phyloP scores from a whole-genome alignment of 2,888 invertebrate species.

The Anthrax anthrax region DNA sequence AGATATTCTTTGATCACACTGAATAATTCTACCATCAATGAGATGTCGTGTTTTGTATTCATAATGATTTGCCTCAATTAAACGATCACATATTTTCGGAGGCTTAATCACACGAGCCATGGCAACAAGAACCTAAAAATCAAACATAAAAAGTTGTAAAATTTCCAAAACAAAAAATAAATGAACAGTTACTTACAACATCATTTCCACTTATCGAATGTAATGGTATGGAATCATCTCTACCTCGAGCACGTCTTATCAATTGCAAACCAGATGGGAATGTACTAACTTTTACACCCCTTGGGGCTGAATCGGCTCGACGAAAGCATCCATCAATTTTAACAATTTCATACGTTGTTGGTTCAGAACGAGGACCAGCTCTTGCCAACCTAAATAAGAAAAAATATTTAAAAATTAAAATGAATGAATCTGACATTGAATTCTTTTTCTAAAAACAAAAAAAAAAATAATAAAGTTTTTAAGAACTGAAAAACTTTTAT shows the following conservation, averaged over 20 bases:
- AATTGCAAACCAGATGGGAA: conserved; percentile 30
- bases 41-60: conserved; percentile 84
- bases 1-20: conserved; percentile 82
- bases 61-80: conserved; percentile 55
- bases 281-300: conserved; percentile 36
- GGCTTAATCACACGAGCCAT: conserved; percentile 60
- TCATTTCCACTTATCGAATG: conserved; percentile 44
- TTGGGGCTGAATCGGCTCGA: conserved; percentile 41
- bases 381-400: conserved; percentile 45
- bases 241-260: conserved; percentile 38
- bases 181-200: conserved; percentile 37
- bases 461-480: not conserved
- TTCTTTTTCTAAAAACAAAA: not conserved
- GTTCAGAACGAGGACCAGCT: conserved; percentile 56
- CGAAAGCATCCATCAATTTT: conserved; percentile 51
- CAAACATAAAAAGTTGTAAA: not conserved
- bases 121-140: conserved; percentile 46
- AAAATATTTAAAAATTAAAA: no score
- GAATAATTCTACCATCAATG: conserved; percentile 77
- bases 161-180: not conserved
- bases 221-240: conserved; percentile 39
- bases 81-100: conserved; percentile 48
- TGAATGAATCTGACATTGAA: no score
- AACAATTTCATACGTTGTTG: conserved; percentile 54
- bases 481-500: no score